These are phyloP conservation scores for Styela clava DNA, from an alignment of 23 tunicate genomes.

Conservation along the genomic window DNA sequence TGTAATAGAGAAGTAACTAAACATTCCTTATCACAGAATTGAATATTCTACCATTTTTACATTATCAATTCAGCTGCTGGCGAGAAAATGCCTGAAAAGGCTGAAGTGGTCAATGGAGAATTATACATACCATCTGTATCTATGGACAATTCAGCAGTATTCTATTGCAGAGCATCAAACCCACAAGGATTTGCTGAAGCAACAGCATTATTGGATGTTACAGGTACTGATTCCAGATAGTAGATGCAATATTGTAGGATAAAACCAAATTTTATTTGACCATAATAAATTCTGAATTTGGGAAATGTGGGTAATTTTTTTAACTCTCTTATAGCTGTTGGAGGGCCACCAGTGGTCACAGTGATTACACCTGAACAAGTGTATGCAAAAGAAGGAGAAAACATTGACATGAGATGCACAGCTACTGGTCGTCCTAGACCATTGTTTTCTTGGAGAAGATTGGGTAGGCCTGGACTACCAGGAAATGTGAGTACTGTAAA, in stretches of 20 bases:
- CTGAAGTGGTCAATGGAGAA: constrained; percentile 42
- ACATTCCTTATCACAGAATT: too few species aligned
- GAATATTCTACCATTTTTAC: too few species aligned
- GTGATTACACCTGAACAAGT: constrained; percentile 39
- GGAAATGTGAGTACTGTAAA: constrained; percentile 34
- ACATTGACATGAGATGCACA: constrained; percentile 25
- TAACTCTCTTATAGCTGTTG: constrained; percentile 38
- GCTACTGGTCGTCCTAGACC: constrained; percentile 61
- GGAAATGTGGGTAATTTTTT: too few species aligned
- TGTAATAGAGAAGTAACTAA: too few species aligned
- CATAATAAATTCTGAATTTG: too few species aligned
- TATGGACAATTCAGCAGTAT: constrained; percentile 38
- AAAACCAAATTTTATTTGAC: too few species aligned
- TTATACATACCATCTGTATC: constrained; percentile 73
- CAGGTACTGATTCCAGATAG: constrained; percentile 25
- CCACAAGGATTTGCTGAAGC: constrained; percentile 75
- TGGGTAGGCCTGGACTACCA: constrained; percentile 17
- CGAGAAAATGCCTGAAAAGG: constrained; percentile 34
- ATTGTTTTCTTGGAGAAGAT: constrained; percentile 50
- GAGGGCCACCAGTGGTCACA: constrained; percentile 41
- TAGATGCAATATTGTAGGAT: too few species aligned
- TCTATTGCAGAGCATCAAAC: constrained; percentile 65
- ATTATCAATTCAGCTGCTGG: constrained; percentile 82
- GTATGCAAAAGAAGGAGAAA: constrained; percentile 37
- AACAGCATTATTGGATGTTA: constrained; percentile 60